Conservation (phyloP, 2,797 vertebrate genomes). For the Ataeniobius toweri region DNA sequence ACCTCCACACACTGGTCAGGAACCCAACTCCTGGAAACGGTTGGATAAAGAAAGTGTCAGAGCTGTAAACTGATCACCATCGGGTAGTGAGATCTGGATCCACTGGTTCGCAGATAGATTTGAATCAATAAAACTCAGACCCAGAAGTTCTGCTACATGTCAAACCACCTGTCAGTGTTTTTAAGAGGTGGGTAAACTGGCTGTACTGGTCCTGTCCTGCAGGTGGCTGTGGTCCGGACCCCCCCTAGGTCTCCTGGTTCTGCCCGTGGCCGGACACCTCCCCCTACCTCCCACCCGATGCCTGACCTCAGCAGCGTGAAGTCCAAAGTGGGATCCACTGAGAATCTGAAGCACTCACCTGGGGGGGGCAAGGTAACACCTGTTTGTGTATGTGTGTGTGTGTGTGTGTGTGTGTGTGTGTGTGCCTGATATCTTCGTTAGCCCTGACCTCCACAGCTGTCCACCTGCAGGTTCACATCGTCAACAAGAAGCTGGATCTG, state of each 20-base stretch:
- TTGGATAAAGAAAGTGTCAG: not conserved
- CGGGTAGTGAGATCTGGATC: not conserved
- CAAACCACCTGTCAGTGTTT: not conserved
- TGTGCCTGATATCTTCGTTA: too few species aligned
- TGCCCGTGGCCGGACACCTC: slow-evolving; percentile 83
- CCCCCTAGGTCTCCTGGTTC: slow-evolving; percentile 90
- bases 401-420: too few species aligned
- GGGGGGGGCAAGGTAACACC: slow-evolving; percentile 95
- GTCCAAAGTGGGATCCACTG: slow-evolving; percentile 92
- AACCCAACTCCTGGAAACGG: not conserved
- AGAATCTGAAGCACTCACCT: slow-evolving; percentile 91
- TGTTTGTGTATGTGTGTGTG: too few species aligned
- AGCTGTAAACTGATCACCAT: not conserved
- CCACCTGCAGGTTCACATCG: too few species aligned
- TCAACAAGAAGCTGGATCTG: too few species aligned
- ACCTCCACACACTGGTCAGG: not conserved
- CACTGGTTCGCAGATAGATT: not conserved
- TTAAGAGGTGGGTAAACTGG: not conserved
- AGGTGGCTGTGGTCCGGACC: slow-evolving; percentile 90
- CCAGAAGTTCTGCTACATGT: not conserved
- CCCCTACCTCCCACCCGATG: slow-evolving; percentile 80
- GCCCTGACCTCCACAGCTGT: too few species aligned
- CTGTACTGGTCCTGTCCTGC: not conserved
- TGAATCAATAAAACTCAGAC: too few species aligned
- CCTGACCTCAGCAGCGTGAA: slow-evolving; percentile 89